Evolutionary conservation across 1,140 invertebrate species (phyloP).

Genomic region (Aethina tumida): DNA sequence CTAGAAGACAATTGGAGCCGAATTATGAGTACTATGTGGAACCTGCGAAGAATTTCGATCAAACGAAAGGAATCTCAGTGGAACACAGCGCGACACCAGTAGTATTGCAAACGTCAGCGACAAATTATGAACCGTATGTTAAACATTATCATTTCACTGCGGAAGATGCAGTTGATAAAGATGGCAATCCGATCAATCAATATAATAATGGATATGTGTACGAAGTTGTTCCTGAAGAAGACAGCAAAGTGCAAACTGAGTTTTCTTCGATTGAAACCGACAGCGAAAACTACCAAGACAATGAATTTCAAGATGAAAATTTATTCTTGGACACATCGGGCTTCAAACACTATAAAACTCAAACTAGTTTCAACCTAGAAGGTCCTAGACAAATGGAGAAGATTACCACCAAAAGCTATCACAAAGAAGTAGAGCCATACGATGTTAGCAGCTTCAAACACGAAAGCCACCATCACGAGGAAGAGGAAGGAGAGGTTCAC

Average conservation of each 20-base stretch:
- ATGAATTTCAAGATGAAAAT: slow-evolving; percentile 5
- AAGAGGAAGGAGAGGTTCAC: too few species aligned
- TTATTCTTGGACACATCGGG: slow-evolving; percentile 6
- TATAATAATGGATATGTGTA: too few species aligned
- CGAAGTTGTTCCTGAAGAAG: too few species aligned
- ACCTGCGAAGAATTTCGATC: slow-evolving; percentile 5
- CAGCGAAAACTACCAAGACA: slow-evolving; percentile 5
- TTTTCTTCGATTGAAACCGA: slow-evolving; percentile 6
- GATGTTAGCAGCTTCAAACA: slow-evolving; percentile 11
- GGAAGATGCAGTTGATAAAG: slow-evolving; percentile 8
- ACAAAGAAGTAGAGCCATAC: slow-evolving; percentile 17
- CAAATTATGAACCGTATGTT: slow-evolving; percentile 15
- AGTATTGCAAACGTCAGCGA: slow-evolving; percentile 11
- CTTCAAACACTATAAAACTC: slow-evolving; percentile 17
- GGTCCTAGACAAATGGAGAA: slow-evolving; percentile 21
- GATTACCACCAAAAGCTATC: slow-evolving; percentile 20
- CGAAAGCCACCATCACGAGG: too few species aligned
- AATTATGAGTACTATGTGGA: background rate
- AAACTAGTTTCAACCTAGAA: slow-evolving; percentile 13
- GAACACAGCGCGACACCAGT: slow-evolving; percentile 8
- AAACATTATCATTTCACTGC: slow-evolving; percentile 11
- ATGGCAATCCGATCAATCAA: slow-evolving; percentile 4
- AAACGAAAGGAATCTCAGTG: slow-evolving; percentile 11
- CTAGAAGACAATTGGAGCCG: too few species aligned
- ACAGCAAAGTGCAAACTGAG: background rate